These are phyloP conservation scores for Hyles vespertilio DNA, from an alignment of 1,140 invertebrate species.

Conservation along the genomic window DNA sequence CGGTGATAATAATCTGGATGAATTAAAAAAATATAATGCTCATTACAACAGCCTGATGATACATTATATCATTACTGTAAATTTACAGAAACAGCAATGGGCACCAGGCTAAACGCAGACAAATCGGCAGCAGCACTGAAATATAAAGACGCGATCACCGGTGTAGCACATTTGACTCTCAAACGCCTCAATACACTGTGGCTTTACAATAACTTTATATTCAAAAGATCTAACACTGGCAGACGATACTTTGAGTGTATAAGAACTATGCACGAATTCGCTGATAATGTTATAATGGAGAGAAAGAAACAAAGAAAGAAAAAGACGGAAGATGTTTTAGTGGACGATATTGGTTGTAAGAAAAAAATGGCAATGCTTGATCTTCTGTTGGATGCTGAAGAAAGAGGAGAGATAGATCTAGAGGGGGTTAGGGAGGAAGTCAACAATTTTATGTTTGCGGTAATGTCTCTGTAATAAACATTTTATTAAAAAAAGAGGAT, in stretches of 20 bases:
- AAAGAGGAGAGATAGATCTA: slow-evolving; percentile 73
- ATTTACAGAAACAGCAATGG: too few relatives aligned
- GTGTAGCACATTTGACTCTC: too few relatives aligned
- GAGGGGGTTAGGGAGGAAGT: slow-evolving; percentile 84
- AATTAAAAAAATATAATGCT: too few relatives aligned
- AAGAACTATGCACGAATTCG: slow-evolving; percentile 80
- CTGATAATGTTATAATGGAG: slow-evolving; percentile 71
- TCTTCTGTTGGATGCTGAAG: slow-evolving; percentile 78
- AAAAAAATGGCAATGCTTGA: slow-evolving; percentile 82
- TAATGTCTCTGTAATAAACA: too few relatives aligned
- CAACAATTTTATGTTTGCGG: slow-evolving; percentile 77
- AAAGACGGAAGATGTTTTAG: slow-evolving; percentile 3
- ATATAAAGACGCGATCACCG: too few relatives aligned
- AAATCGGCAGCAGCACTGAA: too few relatives aligned
- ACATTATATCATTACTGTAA: too few relatives aligned
- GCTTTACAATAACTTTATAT: not conserved
- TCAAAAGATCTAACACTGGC: not conserved
- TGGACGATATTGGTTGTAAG: slow-evolving; percentile 33
- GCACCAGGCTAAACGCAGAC: too few relatives aligned
- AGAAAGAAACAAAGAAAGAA: slow-evolving; percentile 40
- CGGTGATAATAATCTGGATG: too few relatives aligned
- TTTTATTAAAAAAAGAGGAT: too few relatives aligned
- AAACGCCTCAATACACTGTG: not conserved
- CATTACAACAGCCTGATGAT: too few relatives aligned
- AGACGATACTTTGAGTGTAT: slow-evolving; percentile 55